phyloP scores from a whole-genome alignment of 2,888 invertebrate genomes.

The Cordilura impudica region DNA sequence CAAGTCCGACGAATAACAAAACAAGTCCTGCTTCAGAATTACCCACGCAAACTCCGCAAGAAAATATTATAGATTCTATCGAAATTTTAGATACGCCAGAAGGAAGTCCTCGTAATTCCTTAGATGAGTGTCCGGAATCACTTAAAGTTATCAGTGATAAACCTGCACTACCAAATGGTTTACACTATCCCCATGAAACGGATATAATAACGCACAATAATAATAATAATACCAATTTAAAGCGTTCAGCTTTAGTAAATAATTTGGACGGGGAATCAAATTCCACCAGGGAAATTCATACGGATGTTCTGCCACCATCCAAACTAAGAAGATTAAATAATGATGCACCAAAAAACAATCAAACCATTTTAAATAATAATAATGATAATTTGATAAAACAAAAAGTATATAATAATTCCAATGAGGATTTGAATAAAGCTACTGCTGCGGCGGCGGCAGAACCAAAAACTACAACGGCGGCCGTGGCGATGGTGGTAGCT shows the following conservation, averaged over 20 bases:
- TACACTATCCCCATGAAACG: conserved; percentile 42
- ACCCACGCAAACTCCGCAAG: conserved; percentile 21
- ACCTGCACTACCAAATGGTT: conserved; percentile 55
- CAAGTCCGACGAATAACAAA: conserved; percentile 1
- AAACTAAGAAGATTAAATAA: conserved; percentile 45
- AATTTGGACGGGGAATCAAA: conserved; percentile 27
- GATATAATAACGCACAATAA: conserved; percentile 39
- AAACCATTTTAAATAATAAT: conserved; percentile 16
- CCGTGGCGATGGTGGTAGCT: background rate
- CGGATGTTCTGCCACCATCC: conserved; percentile 32
- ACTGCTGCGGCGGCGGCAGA: background rate
- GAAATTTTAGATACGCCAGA: conserved; percentile 76
- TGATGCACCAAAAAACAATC: conserved; percentile 32
- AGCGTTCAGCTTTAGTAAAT: conserved; percentile 44
- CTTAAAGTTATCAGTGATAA: conserved; percentile 31
- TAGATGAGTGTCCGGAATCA: conserved; percentile 54
- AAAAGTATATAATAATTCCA: conserved; percentile 34
- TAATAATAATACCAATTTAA: conserved; percentile 63
- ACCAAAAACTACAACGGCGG: conserved; percentile 14
- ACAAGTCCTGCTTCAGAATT: conserved; percentile 6
- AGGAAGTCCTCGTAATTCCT: conserved; percentile 70
- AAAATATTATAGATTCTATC: conserved; percentile 72
- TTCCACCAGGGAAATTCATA: background rate
- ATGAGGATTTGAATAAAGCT: conserved; percentile 40
- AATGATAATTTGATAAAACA: conserved; percentile 31